Percentiles rank a stretch among this genome's conserved stretches.
Conservation (phyloP, 2,113 vertebrate genomes). For the Epinephelus fuscoguttatus region DNA sequence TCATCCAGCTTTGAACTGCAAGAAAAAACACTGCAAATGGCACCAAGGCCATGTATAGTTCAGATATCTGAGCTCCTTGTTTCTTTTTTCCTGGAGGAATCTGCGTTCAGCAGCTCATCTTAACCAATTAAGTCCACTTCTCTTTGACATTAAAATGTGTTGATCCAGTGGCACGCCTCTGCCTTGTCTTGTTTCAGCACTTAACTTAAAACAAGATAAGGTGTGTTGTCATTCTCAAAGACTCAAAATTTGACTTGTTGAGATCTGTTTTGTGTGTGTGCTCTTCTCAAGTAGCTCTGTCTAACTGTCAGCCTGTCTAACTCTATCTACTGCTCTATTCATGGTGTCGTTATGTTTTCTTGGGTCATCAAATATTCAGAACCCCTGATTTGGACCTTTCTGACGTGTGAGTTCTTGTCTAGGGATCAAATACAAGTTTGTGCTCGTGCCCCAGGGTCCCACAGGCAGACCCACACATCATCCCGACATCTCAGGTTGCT, state of each 20-base stretch:
- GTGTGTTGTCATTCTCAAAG: background rate
- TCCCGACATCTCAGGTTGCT: background rate
- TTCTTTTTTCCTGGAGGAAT: background rate
- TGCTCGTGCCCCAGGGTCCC: background rate
- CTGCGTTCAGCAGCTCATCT: background rate
- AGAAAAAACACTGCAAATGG: background rate
- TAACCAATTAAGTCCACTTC: background rate
- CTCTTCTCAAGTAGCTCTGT: background rate
- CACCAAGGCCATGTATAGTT: background rate
- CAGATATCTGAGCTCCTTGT: background rate
- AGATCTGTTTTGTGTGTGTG: background rate
- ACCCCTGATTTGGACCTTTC: background rate
- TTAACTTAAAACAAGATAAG: background rate
- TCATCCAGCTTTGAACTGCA: background rate
- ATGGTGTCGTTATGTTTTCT: constrained; percentile 16
- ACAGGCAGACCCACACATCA: background rate
- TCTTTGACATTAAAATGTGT: background rate
- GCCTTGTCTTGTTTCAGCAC: background rate
- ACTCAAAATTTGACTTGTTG: background rate
- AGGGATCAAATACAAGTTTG: constrained; percentile 13
- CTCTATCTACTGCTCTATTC: constrained; percentile 3
- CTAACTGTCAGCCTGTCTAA: no score
- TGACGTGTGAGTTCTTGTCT: constrained; percentile 1
- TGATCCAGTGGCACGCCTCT: background rate
- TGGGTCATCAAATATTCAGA: constrained; percentile 22